Percentiles rank a stretch among this genome's conserved stretches.
phyloP scores from a whole-genome alignment of 2,888 invertebrate species.

The Mythimna albipuncta region DNA sequence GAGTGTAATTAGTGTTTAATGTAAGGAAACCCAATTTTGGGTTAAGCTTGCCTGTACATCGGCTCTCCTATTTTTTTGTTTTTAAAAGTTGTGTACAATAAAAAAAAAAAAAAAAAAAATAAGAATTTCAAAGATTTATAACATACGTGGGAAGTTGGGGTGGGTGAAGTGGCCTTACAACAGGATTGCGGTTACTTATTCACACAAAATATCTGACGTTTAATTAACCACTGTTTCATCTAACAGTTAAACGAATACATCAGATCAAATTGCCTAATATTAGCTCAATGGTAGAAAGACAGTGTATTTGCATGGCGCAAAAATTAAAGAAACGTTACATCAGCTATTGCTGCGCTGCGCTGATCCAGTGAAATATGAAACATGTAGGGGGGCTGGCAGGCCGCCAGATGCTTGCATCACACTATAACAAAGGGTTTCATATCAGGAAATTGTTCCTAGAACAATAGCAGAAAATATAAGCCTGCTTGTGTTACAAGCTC shows the following conservation, averaged over 20 bases:
- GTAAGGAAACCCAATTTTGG: too few species aligned
- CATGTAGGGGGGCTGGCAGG: conserved; percentile 83
- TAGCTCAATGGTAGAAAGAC: conserved; percentile 9
- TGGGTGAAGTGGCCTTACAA: too few species aligned
- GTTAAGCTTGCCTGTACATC: too few species aligned
- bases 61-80: too few species aligned
- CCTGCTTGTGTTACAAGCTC: conserved; percentile 73
- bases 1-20: too few species aligned
- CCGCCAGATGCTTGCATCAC: conserved; percentile 86
- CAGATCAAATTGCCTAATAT: not conserved
- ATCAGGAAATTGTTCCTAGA: conserved; percentile 86
- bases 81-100: too few species aligned
- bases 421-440: conserved; percentile 87
- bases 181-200: not conserved
- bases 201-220: not conserved
- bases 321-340: conserved; percentile 74
- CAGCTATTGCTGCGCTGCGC: conserved; percentile 80
- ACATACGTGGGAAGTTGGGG: too few species aligned
- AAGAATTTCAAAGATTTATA: too few species aligned
- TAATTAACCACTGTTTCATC: not conserved
- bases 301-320: conserved; percentile 50
- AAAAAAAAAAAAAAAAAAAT: too few species aligned
- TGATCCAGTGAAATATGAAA: conserved; percentile 89
- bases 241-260: not conserved
- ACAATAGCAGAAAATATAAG: conserved; percentile 83